Evolutionary conservation across 30 jellyfish, hydroid and myxozoan genomes (phyloP).

Genomic region (Cassiopea andromeda): DNA sequence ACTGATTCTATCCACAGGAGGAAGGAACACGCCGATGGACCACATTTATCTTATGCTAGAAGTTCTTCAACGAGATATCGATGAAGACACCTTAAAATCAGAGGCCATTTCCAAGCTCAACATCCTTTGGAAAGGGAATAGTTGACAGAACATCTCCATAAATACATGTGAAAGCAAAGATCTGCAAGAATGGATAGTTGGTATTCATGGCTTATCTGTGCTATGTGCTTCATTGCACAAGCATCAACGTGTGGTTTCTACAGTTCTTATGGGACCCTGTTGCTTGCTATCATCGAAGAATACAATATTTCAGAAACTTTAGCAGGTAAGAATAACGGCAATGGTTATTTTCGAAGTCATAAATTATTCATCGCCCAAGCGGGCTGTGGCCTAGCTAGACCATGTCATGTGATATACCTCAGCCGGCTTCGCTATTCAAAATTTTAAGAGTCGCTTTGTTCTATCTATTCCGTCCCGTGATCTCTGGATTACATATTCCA

Average conservation of each 20-base stretch:
- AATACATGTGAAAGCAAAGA: background rate
- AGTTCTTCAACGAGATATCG: slow-evolving; percentile 8
- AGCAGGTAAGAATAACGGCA: slow-evolving; percentile 79
- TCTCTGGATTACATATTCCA: background rate
- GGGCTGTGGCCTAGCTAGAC: slow-evolving; percentile 37
- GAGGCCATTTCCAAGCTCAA: background rate
- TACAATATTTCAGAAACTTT: slow-evolving; percentile 71
- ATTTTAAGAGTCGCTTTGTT: background rate
- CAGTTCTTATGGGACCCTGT: slow-evolving; percentile 83
- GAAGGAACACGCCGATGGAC: slow-evolving; percentile 55
- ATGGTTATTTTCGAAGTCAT: slow-evolving; percentile 23
- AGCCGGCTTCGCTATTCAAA: background rate
- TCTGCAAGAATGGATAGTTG: slow-evolving; percentile 35
- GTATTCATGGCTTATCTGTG: slow-evolving; percentile 80
- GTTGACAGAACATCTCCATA: slow-evolving; percentile 11
- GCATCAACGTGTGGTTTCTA: slow-evolving; percentile 86
- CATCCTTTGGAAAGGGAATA: slow-evolving; percentile 33
- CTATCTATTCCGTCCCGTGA: background rate
- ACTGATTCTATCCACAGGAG: slow-evolving; percentile 2
- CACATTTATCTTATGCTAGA: slow-evolving; percentile 4
- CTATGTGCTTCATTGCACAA: slow-evolving; percentile 73
- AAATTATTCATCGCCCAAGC: slow-evolving; percentile 25
- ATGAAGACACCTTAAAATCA: slow-evolving; percentile 11
- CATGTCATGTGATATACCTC: slow-evolving; percentile 19
- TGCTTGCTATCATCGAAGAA: slow-evolving; percentile 76